Evolutionary conservation across 2,888 invertebrate genomes (phyloP).

Genomic region (Gryllus longicercus): DNA sequence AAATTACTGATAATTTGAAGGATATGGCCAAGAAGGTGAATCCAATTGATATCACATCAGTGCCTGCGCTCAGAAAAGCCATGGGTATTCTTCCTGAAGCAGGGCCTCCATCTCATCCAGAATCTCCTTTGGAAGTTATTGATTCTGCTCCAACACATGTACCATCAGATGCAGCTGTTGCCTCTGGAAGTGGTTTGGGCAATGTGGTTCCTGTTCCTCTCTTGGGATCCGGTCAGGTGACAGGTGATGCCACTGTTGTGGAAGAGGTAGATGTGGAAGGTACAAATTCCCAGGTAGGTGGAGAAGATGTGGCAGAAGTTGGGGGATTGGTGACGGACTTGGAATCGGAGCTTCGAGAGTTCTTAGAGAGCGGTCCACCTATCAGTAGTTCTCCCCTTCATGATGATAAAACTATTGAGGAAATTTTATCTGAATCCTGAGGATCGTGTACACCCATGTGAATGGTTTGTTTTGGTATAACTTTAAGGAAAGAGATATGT

Average conservation of each 20-base stretch:
- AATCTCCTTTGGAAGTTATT: constrained; percentile 2
- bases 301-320: constrained; percentile 40
- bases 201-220: constrained; percentile 38
- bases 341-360: constrained; percentile 67
- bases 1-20: constrained; percentile 68
- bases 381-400: constrained; percentile 50
- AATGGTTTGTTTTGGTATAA: not conserved
- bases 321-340: constrained; percentile 54
- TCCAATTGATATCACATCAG: constrained; percentile 66
- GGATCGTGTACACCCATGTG: constrained; percentile 12
- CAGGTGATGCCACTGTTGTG: constrained; percentile 40
- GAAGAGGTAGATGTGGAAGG: constrained; percentile 36
- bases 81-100: constrained; percentile 60
- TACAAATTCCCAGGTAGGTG: constrained; percentile 34
- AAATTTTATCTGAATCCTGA: constrained; percentile 37
- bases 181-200: constrained; percentile 38
- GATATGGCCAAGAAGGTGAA: constrained; percentile 73
- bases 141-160: constrained; percentile 33
- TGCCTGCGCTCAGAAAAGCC: constrained; percentile 65
- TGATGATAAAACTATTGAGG: constrained; percentile 39
- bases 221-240: constrained; percentile 22
- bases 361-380: constrained; percentile 64
- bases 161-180: constrained; percentile 33
- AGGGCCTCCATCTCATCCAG: not conserved
- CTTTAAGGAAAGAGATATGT: not conserved